A percentile compares a stretch with the other conserved stretches of the same genome.
These are phyloP conservation scores for Drosophila parvula DNA, from an alignment of 1,140 invertebrate species.

Conservation along the genomic window DNA sequence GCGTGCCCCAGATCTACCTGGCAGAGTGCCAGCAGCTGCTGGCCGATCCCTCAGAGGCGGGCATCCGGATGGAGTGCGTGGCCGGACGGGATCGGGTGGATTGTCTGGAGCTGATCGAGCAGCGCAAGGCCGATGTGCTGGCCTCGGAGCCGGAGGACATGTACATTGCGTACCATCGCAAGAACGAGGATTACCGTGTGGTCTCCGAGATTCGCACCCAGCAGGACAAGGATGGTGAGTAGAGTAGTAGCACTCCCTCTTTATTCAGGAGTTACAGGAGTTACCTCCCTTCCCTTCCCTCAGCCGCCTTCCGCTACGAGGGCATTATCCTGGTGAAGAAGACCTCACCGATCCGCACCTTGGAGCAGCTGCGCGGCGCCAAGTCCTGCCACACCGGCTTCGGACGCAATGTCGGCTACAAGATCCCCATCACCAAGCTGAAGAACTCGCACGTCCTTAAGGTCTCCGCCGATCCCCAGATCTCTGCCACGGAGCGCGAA, in stretches of 20 bases:
- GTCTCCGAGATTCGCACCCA: constrained; percentile 89
- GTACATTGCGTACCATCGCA: constrained; percentile 90
- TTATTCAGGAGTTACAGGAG: too few species aligned
- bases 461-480: constrained; percentile 87
- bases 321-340: constrained; percentile 91
- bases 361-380: constrained; percentile 88
- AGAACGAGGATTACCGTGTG: constrained; percentile 87
- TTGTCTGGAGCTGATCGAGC: constrained; percentile 90
- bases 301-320: constrained; percentile 90
- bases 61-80: constrained; percentile 87
- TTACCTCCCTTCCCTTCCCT: constrained; percentile 15
- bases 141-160: constrained; percentile 91
- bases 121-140: constrained; percentile 91
- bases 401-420: constrained; percentile 91
- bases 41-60: constrained; percentile 86
- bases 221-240: constrained; percentile 85
- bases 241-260: too few species aligned
- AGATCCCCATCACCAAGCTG: constrained; percentile 89
- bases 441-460: constrained; percentile 88
- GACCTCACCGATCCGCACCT: constrained; percentile 86
- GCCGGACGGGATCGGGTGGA: constrained; percentile 89
- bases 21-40: constrained; percentile 88
- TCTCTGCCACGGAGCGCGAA: constrained; percentile 91
- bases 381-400: constrained; percentile 92
- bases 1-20: constrained; percentile 87